Percentiles rank a stretch among this genome's conserved stretches.
Evolutionary conservation across 1,140 invertebrate species (phyloP).

Genomic region (Habropoda laboriosa): DNA sequence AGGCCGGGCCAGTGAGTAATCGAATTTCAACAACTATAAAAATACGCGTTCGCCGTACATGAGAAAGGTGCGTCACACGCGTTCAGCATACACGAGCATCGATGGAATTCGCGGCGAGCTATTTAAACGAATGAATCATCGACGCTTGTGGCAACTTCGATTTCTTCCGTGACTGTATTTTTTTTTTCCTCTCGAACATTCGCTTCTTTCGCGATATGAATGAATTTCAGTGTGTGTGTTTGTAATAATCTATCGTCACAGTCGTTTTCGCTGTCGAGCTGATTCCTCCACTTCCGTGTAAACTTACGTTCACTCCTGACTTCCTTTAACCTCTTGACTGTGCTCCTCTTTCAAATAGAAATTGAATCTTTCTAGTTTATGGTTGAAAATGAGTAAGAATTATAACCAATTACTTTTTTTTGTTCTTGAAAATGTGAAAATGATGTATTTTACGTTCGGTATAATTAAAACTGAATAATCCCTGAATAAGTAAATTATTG

Average conservation of each 20-base stretch:
- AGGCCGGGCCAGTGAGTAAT: not conserved
- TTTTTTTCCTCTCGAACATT: not conserved
- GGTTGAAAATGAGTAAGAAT: too few relatives aligned
- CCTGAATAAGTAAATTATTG: too few relatives aligned
- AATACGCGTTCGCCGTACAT: not conserved
- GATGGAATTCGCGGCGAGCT: conserved; percentile 33
- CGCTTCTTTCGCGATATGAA: not conserved
- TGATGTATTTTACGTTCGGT: too few relatives aligned
- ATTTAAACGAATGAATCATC: conserved; percentile 47
- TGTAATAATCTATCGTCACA: not conserved
- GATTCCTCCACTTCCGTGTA: not conserved
- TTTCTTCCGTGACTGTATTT: conserved; percentile 3
- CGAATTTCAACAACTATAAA: conserved; percentile 18
- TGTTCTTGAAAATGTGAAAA: too few relatives aligned
- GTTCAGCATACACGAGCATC: not conserved
- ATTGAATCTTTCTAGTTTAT: too few relatives aligned
- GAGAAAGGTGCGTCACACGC: conserved; percentile 34
- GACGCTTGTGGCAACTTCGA: not conserved
- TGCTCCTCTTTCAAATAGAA: too few relatives aligned
- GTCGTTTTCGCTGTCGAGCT: too few relatives aligned
- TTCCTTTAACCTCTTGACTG: too few relatives aligned
- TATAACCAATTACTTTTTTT: too few relatives aligned
- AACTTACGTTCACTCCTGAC: too few relatives aligned
- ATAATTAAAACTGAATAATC: too few relatives aligned
- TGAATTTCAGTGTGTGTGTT: conserved; percentile 2